Conservation (phyloP, 2,888 invertebrate species). For the Nymphalis urticae region DNA sequence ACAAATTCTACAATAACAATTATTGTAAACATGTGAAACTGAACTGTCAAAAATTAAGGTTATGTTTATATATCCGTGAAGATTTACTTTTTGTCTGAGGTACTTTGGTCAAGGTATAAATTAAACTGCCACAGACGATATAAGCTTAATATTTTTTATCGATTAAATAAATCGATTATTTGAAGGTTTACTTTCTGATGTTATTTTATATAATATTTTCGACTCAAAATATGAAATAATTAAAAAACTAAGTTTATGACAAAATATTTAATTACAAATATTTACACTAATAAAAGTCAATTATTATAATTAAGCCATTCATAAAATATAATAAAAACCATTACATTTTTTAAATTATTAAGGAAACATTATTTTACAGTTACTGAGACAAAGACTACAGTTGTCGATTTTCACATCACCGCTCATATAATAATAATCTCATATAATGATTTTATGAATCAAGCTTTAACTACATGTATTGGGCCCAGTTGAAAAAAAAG, state of each 20-base stretch:
- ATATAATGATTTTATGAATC: background rate
- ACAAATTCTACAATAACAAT: background rate
- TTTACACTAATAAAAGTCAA: background rate
- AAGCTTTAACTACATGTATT: background rate
- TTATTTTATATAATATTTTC: no score
- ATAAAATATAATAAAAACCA: background rate
- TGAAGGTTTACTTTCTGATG: background rate
- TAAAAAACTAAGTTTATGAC: background rate
- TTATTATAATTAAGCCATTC: background rate
- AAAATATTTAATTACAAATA: conserved; percentile 4
- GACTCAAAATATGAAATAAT: background rate
- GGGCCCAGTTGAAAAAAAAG: no score
- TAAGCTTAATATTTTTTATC: no score
- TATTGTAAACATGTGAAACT: conserved; percentile 5
- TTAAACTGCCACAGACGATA: background rate
- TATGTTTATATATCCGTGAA: background rate
- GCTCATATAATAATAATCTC: background rate
- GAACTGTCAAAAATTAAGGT: conserved; percentile 15
- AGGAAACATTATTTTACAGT: no score
- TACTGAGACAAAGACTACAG: no score
- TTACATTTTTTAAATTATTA: background rate
- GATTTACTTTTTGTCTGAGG: no score
- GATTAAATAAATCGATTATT: background rate
- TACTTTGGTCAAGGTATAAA: background rate
- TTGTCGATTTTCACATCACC: no score